These are phyloP conservation scores for Egretta garzetta DNA, from an alignment of 2,113 vertebrate species.

Conservation along the genomic window DNA sequence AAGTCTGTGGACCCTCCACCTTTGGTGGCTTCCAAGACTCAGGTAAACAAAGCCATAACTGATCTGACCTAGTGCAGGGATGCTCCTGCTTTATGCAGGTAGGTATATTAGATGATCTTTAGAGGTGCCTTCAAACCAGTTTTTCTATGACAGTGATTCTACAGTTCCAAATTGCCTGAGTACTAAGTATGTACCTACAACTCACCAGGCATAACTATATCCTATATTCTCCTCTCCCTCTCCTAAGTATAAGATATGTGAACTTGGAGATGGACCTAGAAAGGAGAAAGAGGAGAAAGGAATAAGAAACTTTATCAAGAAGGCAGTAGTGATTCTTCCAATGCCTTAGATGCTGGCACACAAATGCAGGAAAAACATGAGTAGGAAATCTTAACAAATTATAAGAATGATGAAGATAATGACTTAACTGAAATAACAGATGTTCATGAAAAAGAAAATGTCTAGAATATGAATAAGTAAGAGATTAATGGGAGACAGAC, in stretches of 20 bases:
- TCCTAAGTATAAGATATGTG: background rate
- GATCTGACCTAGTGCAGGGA: background rate
- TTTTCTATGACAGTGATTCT: background rate
- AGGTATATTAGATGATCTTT: rapidly evolving
- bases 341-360: background rate
- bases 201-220: background rate
- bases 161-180: background rate
- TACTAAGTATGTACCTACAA: background rate
- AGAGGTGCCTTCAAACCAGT: background rate
- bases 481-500: background rate
- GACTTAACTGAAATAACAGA: background rate
- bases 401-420: background rate
- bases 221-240: background rate
- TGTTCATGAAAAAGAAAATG: background rate
- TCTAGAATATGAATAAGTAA: background rate
- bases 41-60: background rate
- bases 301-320: background rate
- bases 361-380: background rate
- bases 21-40: background rate
- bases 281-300: background rate
- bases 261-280: background rate
- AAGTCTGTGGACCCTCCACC: background rate
- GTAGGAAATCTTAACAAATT: background rate
- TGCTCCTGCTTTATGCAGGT: background rate
- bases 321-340: background rate